These are phyloP conservation scores for Troglohyphantes excavatus DNA, from an alignment of 2,888 invertebrate genomes.

Conservation along the genomic window DNA sequence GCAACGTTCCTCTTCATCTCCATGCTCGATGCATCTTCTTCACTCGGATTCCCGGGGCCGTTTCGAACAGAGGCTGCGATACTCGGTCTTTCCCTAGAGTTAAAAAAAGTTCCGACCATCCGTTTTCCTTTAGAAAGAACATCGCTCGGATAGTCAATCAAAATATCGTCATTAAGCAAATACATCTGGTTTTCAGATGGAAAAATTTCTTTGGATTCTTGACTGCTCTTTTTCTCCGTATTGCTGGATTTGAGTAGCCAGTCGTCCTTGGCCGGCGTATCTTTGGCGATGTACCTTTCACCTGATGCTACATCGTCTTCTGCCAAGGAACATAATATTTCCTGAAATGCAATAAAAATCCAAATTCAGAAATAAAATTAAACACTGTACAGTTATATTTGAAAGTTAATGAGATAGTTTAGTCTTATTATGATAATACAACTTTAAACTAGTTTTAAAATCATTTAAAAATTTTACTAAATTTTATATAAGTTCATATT, in stretches of 20 bases:
- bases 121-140: slow-evolving; percentile 48
- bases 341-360: slow-evolving; percentile 20
- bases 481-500: no score
- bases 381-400: no score
- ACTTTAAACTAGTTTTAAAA: no score
- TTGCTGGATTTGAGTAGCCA: slow-evolving; percentile 57
- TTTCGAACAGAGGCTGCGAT: not conserved
- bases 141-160: slow-evolving; percentile 40
- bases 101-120: slow-evolving; percentile 49
- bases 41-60: not conserved
- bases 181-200: slow-evolving; percentile 4
- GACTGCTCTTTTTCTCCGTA: slow-evolving; percentile 46
- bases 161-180: not conserved
- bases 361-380: no score
- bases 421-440: no score
- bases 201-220: slow-evolving; percentile 32
- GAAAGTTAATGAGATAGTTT: no score
- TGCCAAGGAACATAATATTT: not conserved
- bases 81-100: slow-evolving; percentile 26
- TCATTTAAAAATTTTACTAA: no score
- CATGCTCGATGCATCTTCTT: slow-evolving; percentile 1
- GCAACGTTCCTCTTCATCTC: slow-evolving; percentile 66
- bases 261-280: slow-evolving; percentile 65
- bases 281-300: slow-evolving; percentile 68
- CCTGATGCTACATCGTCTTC: slow-evolving; percentile 26